Base-by-base conservation (phyloP, 2,888 invertebrate species). In the Sisyra terminalis region DNA sequence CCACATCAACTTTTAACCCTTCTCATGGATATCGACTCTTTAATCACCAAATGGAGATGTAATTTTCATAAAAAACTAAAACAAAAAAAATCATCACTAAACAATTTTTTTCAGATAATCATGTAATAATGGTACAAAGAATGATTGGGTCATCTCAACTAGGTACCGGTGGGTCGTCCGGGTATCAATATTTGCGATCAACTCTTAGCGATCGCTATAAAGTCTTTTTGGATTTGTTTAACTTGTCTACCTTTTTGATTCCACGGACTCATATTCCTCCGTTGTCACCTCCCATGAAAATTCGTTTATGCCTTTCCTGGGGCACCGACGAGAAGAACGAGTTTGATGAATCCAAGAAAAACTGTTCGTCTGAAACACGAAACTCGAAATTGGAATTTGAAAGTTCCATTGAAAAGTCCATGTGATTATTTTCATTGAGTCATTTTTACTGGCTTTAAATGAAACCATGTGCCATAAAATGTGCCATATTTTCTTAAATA, bases 41-140 rank as follows among this genome's bases (percentile, higher is more conserved):
- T 94, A 45, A 88, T 98, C 56, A 97, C 94, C 32, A 98, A 98
- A 65, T 98, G 98, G 98, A 75, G 98, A 62, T 94, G 97, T 97
- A 66, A 78, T 18, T 32, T 17, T 13, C 15, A 6, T 6, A 34
- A 34, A 34, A 6, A 38, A 30, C 31, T 5, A 29, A 38, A 15
- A 16, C n/a, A n/a, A n/a, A n/a, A n/a, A n/a, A n/a, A n/a, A n/a
- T 29, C 30, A 29, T 9, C 30, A 29, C 30, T 29, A 29, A 29
- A 29, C 43, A 37, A 45, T 29, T 37, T 37, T 37, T 64, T 65
- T 2, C 61, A 97, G 97, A 96, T 62, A 97, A 96, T 63, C 98
- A 98, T 62, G 89, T 97, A 35, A 78, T 94, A 54, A 86, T 98
- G 84, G 98, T 98, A 16, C 96, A 97, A 64, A 72, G 97, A 52